Evolutionary conservation across 2,113 vertebrate genomes (phyloP), one percentile per base, ranked within the genome.

Genomic region (Sitta europaea): DNA sequence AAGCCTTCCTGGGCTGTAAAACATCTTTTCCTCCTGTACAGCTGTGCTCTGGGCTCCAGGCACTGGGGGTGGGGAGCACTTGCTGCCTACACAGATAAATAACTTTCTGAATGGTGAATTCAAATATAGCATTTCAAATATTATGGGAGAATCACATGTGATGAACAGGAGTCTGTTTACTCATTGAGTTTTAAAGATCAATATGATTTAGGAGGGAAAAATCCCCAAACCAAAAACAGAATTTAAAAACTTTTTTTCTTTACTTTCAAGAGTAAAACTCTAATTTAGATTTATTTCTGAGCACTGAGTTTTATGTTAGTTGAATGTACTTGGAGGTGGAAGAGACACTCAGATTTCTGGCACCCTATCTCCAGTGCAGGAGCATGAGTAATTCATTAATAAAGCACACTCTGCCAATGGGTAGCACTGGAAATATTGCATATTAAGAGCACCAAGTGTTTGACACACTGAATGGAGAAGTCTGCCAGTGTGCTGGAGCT

Each of bases 321-420:
- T 74, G 72, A 95, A 77, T 53, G 18, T 43, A 77, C 75, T 58
- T 73, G 57, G 45, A 87, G 50, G 54, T 3, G 1, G 72, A 58
- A 73, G 63, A 88, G 35, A 58, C 78, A 54, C 62, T 81, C 45
- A 78, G 67, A 45, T 83, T 77, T 87, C 78, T 94, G 81, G 76
- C 72, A 74, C 31, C 23, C 33, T 54, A 10, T 24, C 61, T 53
- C 29, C 65, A 50, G 22, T 21, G n/a, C 25, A 84, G 72, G 45
- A 88, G 38, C 59, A 70, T 80, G 92, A 95, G 93, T 97, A 96
- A 94, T 87, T 90, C 63, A 90, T 94, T 90, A 95, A 75, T 91
- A 80, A 94, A 96, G 75, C 59, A 84, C 11, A 94, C 66, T 53
- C 65, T 80, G 68, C 40, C 85, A 74, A 88, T 40, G 82, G 81